phyloP scores from a whole-genome alignment of 2,888 invertebrate species.

The Diaphora mendica region DNA sequence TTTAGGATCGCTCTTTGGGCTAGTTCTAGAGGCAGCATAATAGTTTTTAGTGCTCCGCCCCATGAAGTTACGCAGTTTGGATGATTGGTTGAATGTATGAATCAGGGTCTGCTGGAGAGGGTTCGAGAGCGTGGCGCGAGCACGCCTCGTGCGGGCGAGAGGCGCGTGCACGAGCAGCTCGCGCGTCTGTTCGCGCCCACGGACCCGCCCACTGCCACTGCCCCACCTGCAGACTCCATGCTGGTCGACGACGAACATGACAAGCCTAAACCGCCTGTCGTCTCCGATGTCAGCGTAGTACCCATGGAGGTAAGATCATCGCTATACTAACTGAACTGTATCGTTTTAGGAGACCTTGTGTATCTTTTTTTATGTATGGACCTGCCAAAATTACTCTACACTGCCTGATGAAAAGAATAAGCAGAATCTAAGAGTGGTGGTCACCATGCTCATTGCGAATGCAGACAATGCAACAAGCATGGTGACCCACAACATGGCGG shows the following conservation, averaged over 20 bases:
- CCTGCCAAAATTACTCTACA: too few relatives aligned
- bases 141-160: constrained; percentile 88
- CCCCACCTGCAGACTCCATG: constrained; percentile 38
- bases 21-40: too few relatives aligned
- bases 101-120: constrained; percentile 89
- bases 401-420: too few relatives aligned
- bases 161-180: constrained; percentile 91
- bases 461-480: too few relatives aligned
- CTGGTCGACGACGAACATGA: constrained; percentile 46
- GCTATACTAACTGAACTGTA: neutral
- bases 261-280: constrained; percentile 41
- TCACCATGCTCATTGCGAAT: too few relatives aligned
- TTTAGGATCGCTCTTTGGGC: too few relatives aligned
- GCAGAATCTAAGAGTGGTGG: too few relatives aligned
- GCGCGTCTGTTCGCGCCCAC: constrained; percentile 76
- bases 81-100: too few relatives aligned
- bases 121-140: constrained; percentile 90
- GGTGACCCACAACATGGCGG: too few relatives aligned
- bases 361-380: too few relatives aligned
- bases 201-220: constrained; percentile 43
- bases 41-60: too few relatives aligned
- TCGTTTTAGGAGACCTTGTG: neutral
- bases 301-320: constrained; percentile 69
- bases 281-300: constrained; percentile 63
- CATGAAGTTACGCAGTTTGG: too few relatives aligned